Base-by-base conservation (phyloP, 2,888 invertebrate genomes). In the Nipponacmea schrenckii region DNA sequence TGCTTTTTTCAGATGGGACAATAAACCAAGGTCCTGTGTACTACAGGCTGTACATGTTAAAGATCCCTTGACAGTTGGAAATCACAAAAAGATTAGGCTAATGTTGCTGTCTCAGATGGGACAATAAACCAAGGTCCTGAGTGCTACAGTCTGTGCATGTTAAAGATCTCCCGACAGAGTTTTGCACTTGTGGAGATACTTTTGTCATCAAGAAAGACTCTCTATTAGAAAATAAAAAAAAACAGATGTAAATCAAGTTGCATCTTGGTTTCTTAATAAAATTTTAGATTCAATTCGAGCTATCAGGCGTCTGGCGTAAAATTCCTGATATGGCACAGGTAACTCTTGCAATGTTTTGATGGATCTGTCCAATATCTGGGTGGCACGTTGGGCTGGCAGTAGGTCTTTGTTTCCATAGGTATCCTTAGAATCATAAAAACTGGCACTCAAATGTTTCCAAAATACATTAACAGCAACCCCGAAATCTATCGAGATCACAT, bases 381-480 rank as follows among this genome's bases (percentile, higher is more conserved):
- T 84, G 12, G 90, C 90, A 81, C 89, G 82, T 20, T 86, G 82
- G 1, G 90, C 91, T 17, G 90, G 90, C 31, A 90, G 74, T 0
- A 89, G 85, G 79, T 91, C 91, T 79, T 90, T 91, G 80, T 91
- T 91, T 50, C 91, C 91, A 81, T 91, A 91, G 2, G 89, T 86
- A 83, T 91, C 91, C 79, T 90, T 90, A 70, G 85, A 88, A 78
- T 91, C 91, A 77, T 91, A 91, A 44, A 90, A 79, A 8, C 82
- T 78, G 31, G 80, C 80, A 7, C 86, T 84, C 68, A 91, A 81
- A 78, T 91, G 90, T 74, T 85, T 85, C 91, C 91, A 91, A 84
- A 91, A 91, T 2, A 91, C 89, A 83, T 91, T 91, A 0, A 91
- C 90, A 27, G 91, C 90, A 63, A 91, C 85, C 24, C 90, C 89